Evolutionary conservation across 2,888 invertebrate species (phyloP).

Genomic region (Drosophila atripex): DNA sequence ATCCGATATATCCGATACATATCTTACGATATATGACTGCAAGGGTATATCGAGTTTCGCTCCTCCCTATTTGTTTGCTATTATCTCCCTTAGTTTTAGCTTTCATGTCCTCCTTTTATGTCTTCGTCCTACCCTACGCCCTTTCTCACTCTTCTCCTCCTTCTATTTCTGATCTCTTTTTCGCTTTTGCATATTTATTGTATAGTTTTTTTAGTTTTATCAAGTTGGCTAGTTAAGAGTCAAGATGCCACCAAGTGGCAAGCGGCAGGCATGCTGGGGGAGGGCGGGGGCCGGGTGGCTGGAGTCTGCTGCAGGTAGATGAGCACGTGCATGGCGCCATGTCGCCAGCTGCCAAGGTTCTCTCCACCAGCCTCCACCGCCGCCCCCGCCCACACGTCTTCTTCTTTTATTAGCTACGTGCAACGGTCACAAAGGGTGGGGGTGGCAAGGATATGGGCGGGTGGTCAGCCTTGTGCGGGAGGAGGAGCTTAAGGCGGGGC

Average conservation of each 20-base stretch:
- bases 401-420: conserved; percentile 73
- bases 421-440: conserved; percentile 33
- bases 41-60: too few relatives aligned
- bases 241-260: conserved; percentile 64
- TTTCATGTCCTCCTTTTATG: not conserved
- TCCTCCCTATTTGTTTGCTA: not conserved
- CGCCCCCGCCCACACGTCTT: conserved; percentile 15
- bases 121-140: conserved; percentile 6
- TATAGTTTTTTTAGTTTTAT: conserved; percentile 79
- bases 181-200: conserved; percentile 73
- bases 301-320: conserved; percentile 35
- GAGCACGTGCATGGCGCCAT: conserved; percentile 47
- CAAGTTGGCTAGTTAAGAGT: conserved; percentile 78
- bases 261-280: not conserved
- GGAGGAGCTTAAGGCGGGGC: not conserved
- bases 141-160: conserved; percentile 15
- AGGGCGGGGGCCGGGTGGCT: not conserved
- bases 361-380: not conserved
- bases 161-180: not conserved
- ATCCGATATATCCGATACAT: too few relatives aligned
- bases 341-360: conserved; percentile 37
- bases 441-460: not conserved
- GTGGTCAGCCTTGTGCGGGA: conserved; percentile 12
- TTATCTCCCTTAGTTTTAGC: not conserved
- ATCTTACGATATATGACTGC: too few relatives aligned